Base-by-base conservation (phyloP, 2,888 invertebrate genomes). In the Hirudinaria manillensis region DNA sequence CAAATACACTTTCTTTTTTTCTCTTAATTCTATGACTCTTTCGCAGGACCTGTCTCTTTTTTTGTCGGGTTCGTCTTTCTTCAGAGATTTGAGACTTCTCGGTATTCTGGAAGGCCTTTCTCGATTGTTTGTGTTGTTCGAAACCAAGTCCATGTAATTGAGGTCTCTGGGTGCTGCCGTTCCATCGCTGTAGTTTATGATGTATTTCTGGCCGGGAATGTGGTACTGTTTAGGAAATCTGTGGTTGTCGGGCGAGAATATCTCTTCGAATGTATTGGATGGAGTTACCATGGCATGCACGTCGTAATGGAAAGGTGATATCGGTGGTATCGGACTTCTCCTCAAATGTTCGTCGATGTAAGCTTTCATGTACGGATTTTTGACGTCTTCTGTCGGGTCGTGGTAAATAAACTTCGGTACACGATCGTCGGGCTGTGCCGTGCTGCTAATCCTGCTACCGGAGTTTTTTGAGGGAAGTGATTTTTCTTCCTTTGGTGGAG, bases 31-130 rank as follows among this genome's bases (percentile, higher is more conserved):
- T 24, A 61, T n/a, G n/a, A 61, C 61, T 61, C 61, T 61, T 61
- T 61, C 61, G 10, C 24, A 24, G 29, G 61, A 61, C 29, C 61
- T 61, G 19, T 61, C 61, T 61, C 61, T 61, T 61, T n/a, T 61
- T 29, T 61, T 61, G 10, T 19, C 19, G 24, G 61, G 19, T 7
- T 13, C 24, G 10, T 61, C 61, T n/a, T 61, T 61, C 10, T 61
- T 61, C 13, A 45, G 16, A 45, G 3, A 45, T 16, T 45, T 45
- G 10, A 10, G 16, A 45, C 45, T 45, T 61, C 61, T 61, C 10
- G 24, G 24, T 4, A 29, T 29, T 61, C n/a, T 61, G 10, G 61
- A 61, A 27, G 61, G 61, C 29, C 10, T 24, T 61, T 61, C 61
- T 61, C 19, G 61, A 7, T 1, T 27, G 61, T n/a, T n/a, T n/a